Evolutionary conservation across 2,888 invertebrate genomes (phyloP), one percentile per base, ranked within the genome.

Genomic region (Caenorhabditis afra): DNA sequence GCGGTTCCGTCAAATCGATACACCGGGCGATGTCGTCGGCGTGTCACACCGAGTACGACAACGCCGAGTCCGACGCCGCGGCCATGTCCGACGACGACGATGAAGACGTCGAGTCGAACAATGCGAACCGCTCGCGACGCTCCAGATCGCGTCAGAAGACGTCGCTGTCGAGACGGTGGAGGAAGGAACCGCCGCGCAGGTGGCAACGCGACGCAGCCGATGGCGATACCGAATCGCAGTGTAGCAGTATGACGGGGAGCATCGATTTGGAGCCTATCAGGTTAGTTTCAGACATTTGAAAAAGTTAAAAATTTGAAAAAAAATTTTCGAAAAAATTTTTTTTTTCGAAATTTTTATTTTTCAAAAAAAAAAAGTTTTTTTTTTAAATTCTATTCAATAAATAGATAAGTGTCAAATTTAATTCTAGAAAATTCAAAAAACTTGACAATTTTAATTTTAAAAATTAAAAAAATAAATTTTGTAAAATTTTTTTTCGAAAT

Each of bases 31-130:
- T 81, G 82, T 84, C 84, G 3, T 87, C 87, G 8, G 87, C 89
- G 18, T 88, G 87, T 65, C 88, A 89, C 59, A 89, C 89, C 1
- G 89, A 89, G 65, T 89, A 89, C 68, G 89, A 89, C 67, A 89
- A 89, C 55, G 88, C 87, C 0, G 88, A 89, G 52, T 85, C 83
- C 18, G 75, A 84, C 50, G 84, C 81, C 50, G 84, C 81, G 1
- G 62, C 70, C 7, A 45, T 84, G 11, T 82, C 81, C 0, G 3
- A 3, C 4, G 29, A 29, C 29, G 7, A 29, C 29, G 29, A 29
- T 3, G 29, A 29, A 7, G 83, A 83, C 53, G 73, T 64, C 1
- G 84, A 81, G 39, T 75, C 74, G 8, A 68, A 74, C 61, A 79
- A 79, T 18, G 52, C 50, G 7, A 55, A 57, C 29, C 59, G 59